Conservation (phyloP, 2,113 vertebrate genomes). For the Neodontobutis hainanensis region DNA sequence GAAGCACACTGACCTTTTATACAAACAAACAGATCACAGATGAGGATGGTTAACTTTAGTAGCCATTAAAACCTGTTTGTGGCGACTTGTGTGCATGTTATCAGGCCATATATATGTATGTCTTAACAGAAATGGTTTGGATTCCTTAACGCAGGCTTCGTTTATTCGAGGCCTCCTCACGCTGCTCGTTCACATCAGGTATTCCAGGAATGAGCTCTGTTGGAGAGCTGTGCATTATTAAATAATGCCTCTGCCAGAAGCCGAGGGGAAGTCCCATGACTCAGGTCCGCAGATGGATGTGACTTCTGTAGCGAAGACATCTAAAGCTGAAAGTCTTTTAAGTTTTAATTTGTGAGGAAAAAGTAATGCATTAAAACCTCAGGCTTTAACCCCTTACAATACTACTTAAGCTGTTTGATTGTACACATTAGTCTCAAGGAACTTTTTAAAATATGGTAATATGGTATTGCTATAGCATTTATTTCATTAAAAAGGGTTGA, state of each 20-base stretch:
- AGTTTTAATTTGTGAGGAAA: neutral
- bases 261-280: slow-evolving; percentile 33
- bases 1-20: too few species aligned
- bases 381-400: neutral
- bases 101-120: too few species aligned
- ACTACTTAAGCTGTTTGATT: neutral
- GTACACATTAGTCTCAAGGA: too few species aligned
- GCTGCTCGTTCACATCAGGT: slow-evolving; percentile 25
- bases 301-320: neutral
- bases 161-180: slow-evolving; percentile 8
- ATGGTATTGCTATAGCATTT: too few species aligned
- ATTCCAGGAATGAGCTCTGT: slow-evolving; percentile 61
- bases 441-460: too few species aligned
- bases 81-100: too few species aligned
- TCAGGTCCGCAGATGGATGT: slow-evolving; percentile 6
- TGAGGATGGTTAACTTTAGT: too few species aligned
- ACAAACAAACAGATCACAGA: too few species aligned
- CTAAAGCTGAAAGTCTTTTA: neutral
- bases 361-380: neutral
- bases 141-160: slow-evolving; percentile 20
- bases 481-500: too few species aligned
- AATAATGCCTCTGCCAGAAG: slow-evolving; percentile 16
- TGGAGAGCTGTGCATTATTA: slow-evolving; percentile 39
- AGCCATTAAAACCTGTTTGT: too few species aligned
- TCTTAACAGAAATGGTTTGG: slow-evolving; percentile 22